Evolutionary conservation across 2,113 vertebrate species (phyloP).

Genomic region (Hyperoodon ampullatus): DNA sequence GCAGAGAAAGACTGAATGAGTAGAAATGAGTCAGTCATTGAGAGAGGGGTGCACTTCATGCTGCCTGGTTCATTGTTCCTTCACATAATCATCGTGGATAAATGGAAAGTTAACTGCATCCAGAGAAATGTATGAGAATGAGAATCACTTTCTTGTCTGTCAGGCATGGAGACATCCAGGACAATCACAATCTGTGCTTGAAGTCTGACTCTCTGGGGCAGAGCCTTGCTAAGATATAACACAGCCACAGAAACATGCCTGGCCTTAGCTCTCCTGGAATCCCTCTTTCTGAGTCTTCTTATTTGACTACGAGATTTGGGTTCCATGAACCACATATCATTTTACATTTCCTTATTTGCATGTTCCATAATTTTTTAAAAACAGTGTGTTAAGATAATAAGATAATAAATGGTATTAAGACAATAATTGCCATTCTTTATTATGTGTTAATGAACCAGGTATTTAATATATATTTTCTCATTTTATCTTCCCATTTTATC

Average conservation of each 20-base stretch:
- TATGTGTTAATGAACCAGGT: constrained; percentile 14
- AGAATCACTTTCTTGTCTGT: not conserved
- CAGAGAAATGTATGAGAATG: not conserved
- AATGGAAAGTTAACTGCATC: not conserved
- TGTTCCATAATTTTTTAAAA: not conserved
- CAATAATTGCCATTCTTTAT: not conserved
- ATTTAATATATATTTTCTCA: constrained; percentile 34
- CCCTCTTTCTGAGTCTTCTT: not conserved
- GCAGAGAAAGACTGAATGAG: not conserved
- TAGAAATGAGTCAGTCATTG: not conserved
- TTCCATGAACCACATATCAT: not conserved
- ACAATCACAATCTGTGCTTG: not conserved
- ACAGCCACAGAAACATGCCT: not conserved
- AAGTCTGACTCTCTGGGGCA: not conserved
- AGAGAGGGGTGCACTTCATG: not conserved
- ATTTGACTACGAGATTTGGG: not conserved
- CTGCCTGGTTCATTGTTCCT: not conserved
- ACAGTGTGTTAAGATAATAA: not conserved
- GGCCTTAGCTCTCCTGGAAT: not conserved
- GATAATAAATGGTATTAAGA: not conserved
- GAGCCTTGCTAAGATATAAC: not conserved
- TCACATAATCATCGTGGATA: not conserved
- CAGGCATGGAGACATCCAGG: not conserved
- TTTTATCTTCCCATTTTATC: not conserved
- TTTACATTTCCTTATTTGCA: not conserved